Conservation (phyloP, 1,140 invertebrate species). For the Gerris buenoi region DNA sequence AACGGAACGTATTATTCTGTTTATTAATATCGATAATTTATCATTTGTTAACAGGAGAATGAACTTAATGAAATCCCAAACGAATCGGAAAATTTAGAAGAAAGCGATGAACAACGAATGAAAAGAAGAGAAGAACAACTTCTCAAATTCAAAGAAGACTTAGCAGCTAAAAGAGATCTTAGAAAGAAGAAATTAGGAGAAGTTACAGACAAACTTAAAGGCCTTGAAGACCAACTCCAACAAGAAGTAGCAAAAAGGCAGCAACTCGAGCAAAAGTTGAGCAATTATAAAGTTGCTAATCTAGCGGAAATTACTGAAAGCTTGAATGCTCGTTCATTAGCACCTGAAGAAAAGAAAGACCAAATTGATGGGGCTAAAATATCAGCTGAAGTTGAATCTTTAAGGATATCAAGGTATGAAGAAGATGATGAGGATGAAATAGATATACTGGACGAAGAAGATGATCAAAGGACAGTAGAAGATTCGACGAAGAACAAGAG, state of each 20-base stretch:
- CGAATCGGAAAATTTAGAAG: too few species aligned
- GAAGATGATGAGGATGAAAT: not conserved
- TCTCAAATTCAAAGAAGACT: not conserved
- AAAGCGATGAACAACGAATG: not conserved
- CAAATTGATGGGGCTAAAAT: not conserved
- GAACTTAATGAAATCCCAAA: too few species aligned
- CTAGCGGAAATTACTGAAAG: too few species aligned
- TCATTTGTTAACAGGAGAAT: too few species aligned
- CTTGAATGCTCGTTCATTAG: too few species aligned
- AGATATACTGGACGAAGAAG: not conserved
- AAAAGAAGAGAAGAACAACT: not conserved
- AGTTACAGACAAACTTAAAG: not conserved
- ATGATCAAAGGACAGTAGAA: not conserved
- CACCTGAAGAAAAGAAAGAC: conserved; percentile 1
- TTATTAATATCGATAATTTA: too few species aligned
- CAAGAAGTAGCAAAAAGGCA: not conserved
- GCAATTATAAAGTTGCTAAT: too few species aligned
- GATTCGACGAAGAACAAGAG: not conserved
- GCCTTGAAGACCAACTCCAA: not conserved
- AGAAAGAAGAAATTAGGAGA: not conserved
- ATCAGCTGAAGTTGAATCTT: not conserved
- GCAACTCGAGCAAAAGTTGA: not conserved
- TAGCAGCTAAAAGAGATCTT: conserved; percentile 2
- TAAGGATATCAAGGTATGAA: not conserved
- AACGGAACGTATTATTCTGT: too few species aligned